Percentiles rank a stretch among this genome's conserved stretches.
Conservation (phyloP, 2,888 invertebrate genomes). For the Amphipyra tragopoginis region DNA sequence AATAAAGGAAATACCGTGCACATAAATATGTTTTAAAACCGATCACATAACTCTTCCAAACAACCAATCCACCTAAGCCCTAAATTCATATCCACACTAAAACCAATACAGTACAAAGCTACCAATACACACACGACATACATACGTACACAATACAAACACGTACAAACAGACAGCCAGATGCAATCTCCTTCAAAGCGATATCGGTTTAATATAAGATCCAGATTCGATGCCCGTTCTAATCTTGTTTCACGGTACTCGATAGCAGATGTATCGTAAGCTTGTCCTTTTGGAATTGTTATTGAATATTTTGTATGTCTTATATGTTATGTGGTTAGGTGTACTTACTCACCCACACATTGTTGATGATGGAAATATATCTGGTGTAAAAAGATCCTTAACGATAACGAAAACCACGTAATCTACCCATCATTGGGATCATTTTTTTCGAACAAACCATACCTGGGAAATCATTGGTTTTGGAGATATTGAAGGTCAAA, state of each 20-base stretch:
- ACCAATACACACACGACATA: neutral
- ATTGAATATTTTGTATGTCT: constrained; percentile 42
- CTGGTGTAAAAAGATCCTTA: too few species aligned
- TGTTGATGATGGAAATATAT: too few species aligned
- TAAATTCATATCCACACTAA: too few species aligned
- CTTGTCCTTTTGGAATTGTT: constrained; percentile 36
- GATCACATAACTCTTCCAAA: too few species aligned
- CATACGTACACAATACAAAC: neutral
- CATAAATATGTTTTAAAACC: too few species aligned
- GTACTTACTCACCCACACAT: neutral
- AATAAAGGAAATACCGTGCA: too few species aligned
- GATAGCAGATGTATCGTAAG: constrained; percentile 10
- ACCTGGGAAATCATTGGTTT: too few species aligned
- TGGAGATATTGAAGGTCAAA: too few species aligned
- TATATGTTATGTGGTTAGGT: neutral
- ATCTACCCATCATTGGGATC: too few species aligned
- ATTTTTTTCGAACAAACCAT: too few species aligned
- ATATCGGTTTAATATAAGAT: constrained; percentile 73
- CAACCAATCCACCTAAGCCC: too few species aligned
- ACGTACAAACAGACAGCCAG: constrained; percentile 31
- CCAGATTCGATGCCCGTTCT: constrained; percentile 63
- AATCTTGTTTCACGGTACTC: constrained; percentile 62
- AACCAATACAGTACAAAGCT: constrained; percentile 5
- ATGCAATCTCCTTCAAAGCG: constrained; percentile 72
- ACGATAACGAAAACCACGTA: too few species aligned